These are phyloP conservation scores for Corythoichthys intestinalis DNA, from an alignment of 2,113 vertebrate genomes.

Conservation along the genomic window DNA sequence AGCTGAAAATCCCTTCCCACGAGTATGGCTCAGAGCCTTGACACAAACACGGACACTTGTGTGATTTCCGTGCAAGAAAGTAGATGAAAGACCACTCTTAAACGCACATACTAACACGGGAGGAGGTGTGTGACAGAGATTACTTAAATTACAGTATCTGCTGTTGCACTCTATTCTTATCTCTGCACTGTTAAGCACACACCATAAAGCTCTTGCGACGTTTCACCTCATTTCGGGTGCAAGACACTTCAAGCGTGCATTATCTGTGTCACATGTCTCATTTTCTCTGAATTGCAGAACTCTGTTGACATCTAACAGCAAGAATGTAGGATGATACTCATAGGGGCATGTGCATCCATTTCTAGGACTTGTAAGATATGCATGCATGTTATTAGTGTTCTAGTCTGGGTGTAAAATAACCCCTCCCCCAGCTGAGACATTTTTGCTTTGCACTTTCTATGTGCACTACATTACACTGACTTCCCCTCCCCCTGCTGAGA, in stretches of 20 bases:
- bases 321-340: conserved; percentile 1
- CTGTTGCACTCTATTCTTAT: conserved; percentile 55
- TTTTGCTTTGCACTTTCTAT: conserved; percentile 33
- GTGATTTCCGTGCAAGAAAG: conserved; percentile 52
- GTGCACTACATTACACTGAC: conserved; percentile 53
- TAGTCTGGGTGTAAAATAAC: conserved; percentile 38
- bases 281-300: conserved; percentile 20
- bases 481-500: conserved; percentile 44
- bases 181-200: conserved; percentile 40
- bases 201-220: conserved; percentile 51
- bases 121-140: conserved; percentile 37
- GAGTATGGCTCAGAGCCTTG: conserved; percentile 32
- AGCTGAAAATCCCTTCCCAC: conserved; percentile 49
- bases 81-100: conserved; percentile 46
- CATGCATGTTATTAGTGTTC: conserved; percentile 29
- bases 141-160: conserved; percentile 52
- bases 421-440: conserved; percentile 54
- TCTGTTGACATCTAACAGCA: conserved; percentile 24
- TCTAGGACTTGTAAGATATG: conserved; percentile 6
- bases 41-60: conserved; percentile 45
- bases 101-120: conserved; percentile 15
- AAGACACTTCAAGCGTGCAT: conserved; percentile 37
- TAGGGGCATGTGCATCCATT: conserved; percentile 15
- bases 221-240: conserved; percentile 59
- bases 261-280: conserved; percentile 22